Conservation (phyloP, 2,888 invertebrate species). For the Apamea epomidion region DNA sequence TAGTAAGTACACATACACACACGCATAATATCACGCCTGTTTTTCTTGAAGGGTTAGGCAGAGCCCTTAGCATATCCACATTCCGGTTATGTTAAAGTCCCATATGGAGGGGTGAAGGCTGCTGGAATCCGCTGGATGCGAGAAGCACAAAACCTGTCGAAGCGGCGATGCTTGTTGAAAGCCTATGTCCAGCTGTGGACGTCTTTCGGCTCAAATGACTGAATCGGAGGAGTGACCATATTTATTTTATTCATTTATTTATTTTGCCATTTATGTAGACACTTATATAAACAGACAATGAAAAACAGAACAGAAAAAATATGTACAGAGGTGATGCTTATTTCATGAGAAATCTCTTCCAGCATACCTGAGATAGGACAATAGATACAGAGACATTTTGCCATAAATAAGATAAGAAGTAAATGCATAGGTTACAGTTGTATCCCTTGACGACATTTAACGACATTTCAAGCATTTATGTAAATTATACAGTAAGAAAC, state of each 20-base stretch:
- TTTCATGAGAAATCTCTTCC: no score
- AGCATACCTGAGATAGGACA: no score
- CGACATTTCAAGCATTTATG: constrained; percentile 32
- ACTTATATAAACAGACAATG: no score
- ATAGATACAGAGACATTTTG: background rate
- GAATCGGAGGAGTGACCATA: background rate
- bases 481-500: constrained; percentile 19
- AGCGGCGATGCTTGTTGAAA: no score
- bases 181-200: no score
- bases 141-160: background rate
- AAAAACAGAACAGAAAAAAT: no score
- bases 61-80: background rate
- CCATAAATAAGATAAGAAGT: background rate
- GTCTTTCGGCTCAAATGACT: background rate
- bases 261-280: no score
- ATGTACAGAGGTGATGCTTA: no score
- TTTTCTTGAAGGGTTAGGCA: background rate
- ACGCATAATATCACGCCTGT: background rate
- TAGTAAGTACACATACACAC: background rate
- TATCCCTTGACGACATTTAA: background rate
- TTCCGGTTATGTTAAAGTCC: background rate
- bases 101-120: background rate
- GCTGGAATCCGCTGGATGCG: no score
- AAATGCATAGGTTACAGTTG: background rate
- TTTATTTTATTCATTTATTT: no score